Evolutionary conservation across 2,113 vertebrate genomes (phyloP).

Genomic region (Ibidorhyncha struthersii): DNA sequence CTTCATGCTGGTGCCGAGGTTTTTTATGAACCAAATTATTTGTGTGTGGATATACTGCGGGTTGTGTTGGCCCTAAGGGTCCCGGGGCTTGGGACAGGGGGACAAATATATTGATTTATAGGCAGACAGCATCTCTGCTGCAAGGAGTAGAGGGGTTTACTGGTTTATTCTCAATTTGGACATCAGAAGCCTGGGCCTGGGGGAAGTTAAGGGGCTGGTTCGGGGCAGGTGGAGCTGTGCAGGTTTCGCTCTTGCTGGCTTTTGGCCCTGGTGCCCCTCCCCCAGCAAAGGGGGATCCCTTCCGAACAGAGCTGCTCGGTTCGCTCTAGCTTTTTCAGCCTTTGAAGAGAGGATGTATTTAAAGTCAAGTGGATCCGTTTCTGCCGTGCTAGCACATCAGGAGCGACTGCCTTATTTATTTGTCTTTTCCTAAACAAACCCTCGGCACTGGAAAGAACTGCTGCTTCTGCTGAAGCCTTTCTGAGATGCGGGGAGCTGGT

Average conservation of each 20-base stretch:
- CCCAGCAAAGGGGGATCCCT: not conserved
- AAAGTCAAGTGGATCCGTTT: not conserved
- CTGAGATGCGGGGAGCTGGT: accelerated
- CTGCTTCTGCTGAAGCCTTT: not conserved
- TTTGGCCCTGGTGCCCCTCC: not conserved
- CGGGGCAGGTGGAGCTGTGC: accelerated
- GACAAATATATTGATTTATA: not conserved
- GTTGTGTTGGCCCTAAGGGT: not conserved
- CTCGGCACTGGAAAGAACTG: not conserved
- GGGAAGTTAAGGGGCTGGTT: too few species aligned
- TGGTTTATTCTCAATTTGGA: not conserved
- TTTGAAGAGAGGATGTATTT: not conserved
- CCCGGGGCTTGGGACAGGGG: accelerated
- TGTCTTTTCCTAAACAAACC: not conserved
- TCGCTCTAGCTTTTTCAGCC: not conserved
- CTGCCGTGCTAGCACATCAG: not conserved
- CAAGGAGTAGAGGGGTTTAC: not conserved
- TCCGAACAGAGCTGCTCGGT: accelerated
- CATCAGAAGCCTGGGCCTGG: not conserved
- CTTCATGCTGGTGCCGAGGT: accelerated
- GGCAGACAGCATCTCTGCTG: not conserved
- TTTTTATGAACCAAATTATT: accelerated
- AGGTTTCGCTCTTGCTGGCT: accelerated
- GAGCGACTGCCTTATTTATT: not conserved
- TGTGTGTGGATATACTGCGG: accelerated